Evolutionary conservation across 2,797 vertebrate species (phyloP), one percentile per base, ranked within the genome.

Genomic region (Rhinatrema bivittatum): DNA sequence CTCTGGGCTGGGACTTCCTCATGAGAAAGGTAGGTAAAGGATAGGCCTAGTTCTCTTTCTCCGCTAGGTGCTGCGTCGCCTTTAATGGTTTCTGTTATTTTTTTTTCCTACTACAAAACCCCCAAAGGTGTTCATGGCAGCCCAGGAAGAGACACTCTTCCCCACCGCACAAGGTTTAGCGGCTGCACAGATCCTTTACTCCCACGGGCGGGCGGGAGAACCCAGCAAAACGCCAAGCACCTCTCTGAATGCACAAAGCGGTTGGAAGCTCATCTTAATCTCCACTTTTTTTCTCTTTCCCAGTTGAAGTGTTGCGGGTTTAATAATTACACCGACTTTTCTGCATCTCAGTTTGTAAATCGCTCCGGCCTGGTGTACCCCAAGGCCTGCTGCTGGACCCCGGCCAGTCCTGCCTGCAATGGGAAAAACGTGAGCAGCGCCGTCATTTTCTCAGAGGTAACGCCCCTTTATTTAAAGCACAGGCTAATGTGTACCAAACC

Each of bases 291-390:
- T 5, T 65, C n/a, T 40, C 20, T 42, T 13, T 23, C 25, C n/a
- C 20, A 87, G 87, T 46, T 85, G 5, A 55, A 70, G n/a, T 88
- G 87, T 49, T 87, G 84, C 40, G 84, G 79, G 35, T 82, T 78
- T 60, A 46, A 77, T 55, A 84, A 81, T 58, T 65, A 59, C 38
- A 62, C 70, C 0, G 84, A 88, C 55, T 88, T 89, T 22, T 12
- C 20, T 0, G 26, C 2, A 9, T 87, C 84, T 8, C 50, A 58
- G 2, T 89, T 65, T 46, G 23, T 35, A n/a, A 45, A 56, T 9
- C 5, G 0, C 0, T 1, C 43, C 0, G n/a, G 3, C 16, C 3
- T 3, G 0, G 2, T 1, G 3, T 86, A 62, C 45, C 86, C 87
- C 2, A 7, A 21, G 0, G 57, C 48, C 45, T 87, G 82, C 68